Conservation (phyloP, 2,797 vertebrate genomes). For the Mus caroli region DNA sequence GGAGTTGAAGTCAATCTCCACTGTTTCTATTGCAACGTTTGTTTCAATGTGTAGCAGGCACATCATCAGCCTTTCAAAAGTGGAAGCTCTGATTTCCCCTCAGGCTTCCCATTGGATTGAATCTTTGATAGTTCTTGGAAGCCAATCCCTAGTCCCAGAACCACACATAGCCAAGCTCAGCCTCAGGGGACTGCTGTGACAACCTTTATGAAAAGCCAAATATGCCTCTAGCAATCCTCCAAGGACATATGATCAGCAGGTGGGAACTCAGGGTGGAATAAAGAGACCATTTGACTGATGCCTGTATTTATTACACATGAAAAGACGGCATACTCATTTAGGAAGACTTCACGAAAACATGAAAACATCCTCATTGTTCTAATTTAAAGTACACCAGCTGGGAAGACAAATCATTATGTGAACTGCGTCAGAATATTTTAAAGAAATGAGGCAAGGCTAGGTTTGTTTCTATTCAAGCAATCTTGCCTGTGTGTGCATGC, state of each 20-base stretch:
- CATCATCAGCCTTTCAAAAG: neutral
- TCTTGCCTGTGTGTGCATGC: neutral
- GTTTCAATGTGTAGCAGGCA: neutral
- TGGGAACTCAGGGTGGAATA: constrained; percentile 48
- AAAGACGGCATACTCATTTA: constrained; percentile 78
- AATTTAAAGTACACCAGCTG: constrained; percentile 86
- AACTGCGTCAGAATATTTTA: constrained; percentile 84
- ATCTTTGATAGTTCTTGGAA: constrained; percentile 4
- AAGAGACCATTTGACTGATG: constrained; percentile 64
- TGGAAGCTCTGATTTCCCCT: neutral
- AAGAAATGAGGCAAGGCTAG: constrained; percentile 84
- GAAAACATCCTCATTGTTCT: constrained; percentile 79
- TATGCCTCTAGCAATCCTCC: neutral
- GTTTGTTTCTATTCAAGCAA: constrained; percentile 83
- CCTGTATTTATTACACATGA: constrained; percentile 75
- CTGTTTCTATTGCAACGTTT: constrained; percentile 29
- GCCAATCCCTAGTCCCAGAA: neutral
- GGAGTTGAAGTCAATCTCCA: neutral
- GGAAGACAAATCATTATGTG: constrained; percentile 84
- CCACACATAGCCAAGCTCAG: neutral
- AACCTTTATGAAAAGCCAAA: constrained; percentile 12
- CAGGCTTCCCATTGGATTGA: neutral
- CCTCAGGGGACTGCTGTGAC: neutral
- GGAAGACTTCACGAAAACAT: constrained; percentile 80
- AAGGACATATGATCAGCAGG: constrained; percentile 49